Percentiles rank a stretch among this genome's conserved stretches.
Conservation (phyloP, 1,140 invertebrate genomes). For the Drosophila tristis region DNA sequence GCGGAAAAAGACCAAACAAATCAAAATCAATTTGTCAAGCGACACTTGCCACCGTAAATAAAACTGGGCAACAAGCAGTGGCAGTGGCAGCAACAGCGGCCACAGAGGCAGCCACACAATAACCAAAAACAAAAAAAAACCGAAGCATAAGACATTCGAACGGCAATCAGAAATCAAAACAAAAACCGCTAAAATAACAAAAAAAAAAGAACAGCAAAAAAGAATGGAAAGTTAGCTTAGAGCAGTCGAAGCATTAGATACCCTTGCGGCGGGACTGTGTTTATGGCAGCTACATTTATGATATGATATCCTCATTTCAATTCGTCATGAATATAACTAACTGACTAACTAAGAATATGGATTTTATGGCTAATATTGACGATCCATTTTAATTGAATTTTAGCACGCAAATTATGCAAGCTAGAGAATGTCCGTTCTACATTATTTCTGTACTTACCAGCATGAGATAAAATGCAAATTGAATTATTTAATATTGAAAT, state of each 20-base stretch:
- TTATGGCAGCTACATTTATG: too few species aligned
- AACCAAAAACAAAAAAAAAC: slow-evolving; percentile 10
- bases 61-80: slow-evolving; percentile 45
- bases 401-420: too few species aligned
- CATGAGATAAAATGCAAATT: too few species aligned
- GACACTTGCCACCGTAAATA: slow-evolving; percentile 78
- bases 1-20: slow-evolving; percentile 57
- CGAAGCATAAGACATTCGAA: slow-evolving; percentile 51
- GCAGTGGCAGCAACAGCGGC: slow-evolving; percentile 21
- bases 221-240: neutral
- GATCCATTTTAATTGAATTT: too few species aligned
- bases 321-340: too few species aligned
- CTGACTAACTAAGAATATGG: too few species aligned
- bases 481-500: too few species aligned
- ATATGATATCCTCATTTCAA: too few species aligned
- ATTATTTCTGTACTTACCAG: too few species aligned
- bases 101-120: slow-evolving; percentile 22
- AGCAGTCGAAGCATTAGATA: too few species aligned
- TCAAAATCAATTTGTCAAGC: slow-evolving; percentile 79
- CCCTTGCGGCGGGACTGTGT: neutral
- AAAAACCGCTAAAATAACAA: slow-evolving; percentile 81
- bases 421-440: too few species aligned
- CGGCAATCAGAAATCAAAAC: slow-evolving; percentile 82
- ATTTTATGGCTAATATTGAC: too few species aligned
- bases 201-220: slow-evolving; percentile 51